Percentiles rank a stretch among this genome's conserved stretches.
Conservation (phyloP, 2,888 invertebrate genomes). For the Flexamia atlantica region DNA sequence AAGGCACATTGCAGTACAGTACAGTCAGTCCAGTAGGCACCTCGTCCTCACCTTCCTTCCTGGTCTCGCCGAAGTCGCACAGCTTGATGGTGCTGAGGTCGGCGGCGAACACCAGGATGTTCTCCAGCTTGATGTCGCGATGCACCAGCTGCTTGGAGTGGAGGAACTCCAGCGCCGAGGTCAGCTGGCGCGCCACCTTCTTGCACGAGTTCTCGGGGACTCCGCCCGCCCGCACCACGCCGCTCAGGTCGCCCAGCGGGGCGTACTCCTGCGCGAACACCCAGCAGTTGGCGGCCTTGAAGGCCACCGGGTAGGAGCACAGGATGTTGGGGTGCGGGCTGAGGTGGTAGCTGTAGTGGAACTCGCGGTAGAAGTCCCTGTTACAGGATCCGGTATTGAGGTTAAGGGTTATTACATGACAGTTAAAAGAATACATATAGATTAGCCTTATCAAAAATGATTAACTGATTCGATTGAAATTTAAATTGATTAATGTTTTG, state of each 20-base stretch:
- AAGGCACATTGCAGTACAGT: no score
- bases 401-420: no score
- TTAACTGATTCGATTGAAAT: no score
- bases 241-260: conserved; percentile 83
- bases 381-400: no score
- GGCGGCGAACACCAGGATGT: conserved; percentile 84
- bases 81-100: conserved; percentile 84
- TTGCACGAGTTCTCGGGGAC: conserved; percentile 81
- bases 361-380: conserved; percentile 84
- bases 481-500: no score
- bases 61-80: conserved; percentile 86
- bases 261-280: conserved; percentile 86
- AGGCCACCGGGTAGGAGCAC: conserved; percentile 86
- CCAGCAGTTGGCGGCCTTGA: conserved; percentile 79
- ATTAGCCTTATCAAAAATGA: no score
- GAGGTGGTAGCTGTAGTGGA: conserved; percentile 87
- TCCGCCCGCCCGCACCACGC: conserved; percentile 80
- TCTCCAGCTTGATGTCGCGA: conserved; percentile 85
- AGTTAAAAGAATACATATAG: no score
- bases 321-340: conserved; percentile 88
- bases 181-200: conserved; percentile 81
- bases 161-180: conserved; percentile 87
- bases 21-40: no score
- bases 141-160: conserved; percentile 88
- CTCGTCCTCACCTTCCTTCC: conserved; percentile 77